Conservation (phyloP, 2,888 invertebrate genomes). For the Lasiommata megera region DNA sequence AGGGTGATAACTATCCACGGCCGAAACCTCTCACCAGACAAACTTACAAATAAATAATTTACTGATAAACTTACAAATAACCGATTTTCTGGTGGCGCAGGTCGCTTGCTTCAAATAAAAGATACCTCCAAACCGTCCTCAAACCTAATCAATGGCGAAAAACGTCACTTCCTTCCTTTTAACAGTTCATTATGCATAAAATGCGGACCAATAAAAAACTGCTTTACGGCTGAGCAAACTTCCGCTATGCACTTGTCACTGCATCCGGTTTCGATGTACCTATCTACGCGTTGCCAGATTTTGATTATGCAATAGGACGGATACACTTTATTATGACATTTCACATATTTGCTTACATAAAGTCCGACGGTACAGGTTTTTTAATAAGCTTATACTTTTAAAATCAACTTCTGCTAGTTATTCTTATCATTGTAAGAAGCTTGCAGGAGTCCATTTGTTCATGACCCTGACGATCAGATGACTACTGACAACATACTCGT, state of each 20-base stretch:
- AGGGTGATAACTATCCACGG: no score
- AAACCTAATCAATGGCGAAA: background rate
- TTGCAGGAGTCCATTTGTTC: no score
- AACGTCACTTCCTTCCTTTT: slow-evolving; percentile 9
- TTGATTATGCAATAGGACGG: background rate
- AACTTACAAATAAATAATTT: no score
- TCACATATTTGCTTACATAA: slow-evolving; percentile 1
- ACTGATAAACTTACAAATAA: no score
- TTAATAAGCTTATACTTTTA: no score
- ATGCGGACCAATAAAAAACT: slow-evolving; percentile 21
- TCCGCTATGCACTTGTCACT: slow-evolving; percentile 29
- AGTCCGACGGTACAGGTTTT: background rate
- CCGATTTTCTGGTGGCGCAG: background rate
- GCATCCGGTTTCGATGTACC: slow-evolving; percentile 34
- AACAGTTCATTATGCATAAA: slow-evolving; percentile 9
- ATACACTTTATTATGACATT: slow-evolving; percentile 10
- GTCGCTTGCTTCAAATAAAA: background rate
- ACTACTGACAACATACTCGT: no score
- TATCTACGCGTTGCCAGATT: slow-evolving; percentile 12
- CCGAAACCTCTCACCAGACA: no score
- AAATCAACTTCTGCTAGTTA: no score
- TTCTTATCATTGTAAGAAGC: no score
- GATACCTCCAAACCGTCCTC: background rate
- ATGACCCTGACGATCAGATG: no score
- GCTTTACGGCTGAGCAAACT: slow-evolving; percentile 16